phyloP scores from a whole-genome alignment of 2,113 vertebrate genomes.

The Sander vitreus region DNA sequence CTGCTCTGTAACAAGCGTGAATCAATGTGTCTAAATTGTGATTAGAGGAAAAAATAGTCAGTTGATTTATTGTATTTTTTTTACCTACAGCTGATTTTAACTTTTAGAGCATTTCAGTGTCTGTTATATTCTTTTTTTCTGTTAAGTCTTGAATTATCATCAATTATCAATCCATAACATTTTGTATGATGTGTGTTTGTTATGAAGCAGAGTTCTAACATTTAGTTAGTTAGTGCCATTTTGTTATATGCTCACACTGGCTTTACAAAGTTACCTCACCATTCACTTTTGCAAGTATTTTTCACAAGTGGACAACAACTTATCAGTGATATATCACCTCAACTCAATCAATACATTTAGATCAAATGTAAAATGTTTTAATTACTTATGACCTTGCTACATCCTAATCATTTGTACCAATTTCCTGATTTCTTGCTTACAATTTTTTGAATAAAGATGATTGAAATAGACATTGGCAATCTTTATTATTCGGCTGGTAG shows the following conservation, averaged over 20 bases:
- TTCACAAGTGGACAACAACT: not conserved
- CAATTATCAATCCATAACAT: slow-evolving; percentile 16
- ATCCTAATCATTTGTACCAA: slow-evolving; percentile 32
- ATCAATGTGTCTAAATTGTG: not conserved
- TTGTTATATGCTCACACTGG: not conserved
- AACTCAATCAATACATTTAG: slow-evolving; percentile 13
- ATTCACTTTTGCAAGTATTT: slow-evolving; percentile 16
- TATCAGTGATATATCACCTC: slow-evolving; percentile 3
- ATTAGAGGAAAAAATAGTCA: not conserved
- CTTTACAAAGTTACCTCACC: slow-evolving; percentile 58
- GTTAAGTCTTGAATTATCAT: not conserved
- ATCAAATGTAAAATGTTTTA: slow-evolving; percentile 11
- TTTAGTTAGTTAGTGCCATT: slow-evolving; percentile 14
- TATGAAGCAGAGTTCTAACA: not conserved
- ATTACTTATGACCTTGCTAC: slow-evolving; percentile 4
- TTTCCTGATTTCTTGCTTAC: slow-evolving; percentile 36
- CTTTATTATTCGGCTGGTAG: not conserved
- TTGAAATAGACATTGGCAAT: not conserved
- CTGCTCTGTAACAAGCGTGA: too few species aligned
- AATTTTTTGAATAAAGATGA: slow-evolving; percentile 64
- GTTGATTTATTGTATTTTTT: not conserved
- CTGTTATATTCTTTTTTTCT: not conserved
- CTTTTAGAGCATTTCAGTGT: not conserved
- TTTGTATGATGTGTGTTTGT: slow-evolving; percentile 4
- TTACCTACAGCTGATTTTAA: not conserved